These are phyloP conservation scores for Promerops cafer DNA, from an alignment of 2,113 vertebrate genomes.

Conservation along the genomic window DNA sequence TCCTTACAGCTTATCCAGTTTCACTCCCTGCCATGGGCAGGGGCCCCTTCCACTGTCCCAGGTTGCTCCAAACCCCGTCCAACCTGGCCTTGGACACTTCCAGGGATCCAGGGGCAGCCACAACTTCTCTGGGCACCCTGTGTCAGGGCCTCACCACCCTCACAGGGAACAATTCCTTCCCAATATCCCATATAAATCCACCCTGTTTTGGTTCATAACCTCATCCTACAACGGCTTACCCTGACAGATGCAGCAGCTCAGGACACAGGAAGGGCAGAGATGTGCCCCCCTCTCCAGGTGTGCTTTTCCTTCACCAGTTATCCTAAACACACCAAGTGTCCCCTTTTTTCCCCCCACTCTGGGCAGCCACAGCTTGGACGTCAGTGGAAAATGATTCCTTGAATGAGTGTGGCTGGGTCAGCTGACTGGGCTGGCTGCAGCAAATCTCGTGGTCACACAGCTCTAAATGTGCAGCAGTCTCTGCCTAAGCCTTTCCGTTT, in stretches of 20 bases:
- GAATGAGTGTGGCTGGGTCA: conserved; percentile 23
- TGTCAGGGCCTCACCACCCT: accelerated
- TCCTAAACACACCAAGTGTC: neutral
- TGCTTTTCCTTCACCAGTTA: neutral
- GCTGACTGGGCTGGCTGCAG: conserved; percentile 22
- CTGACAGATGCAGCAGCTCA: neutral
- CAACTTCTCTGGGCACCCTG: neutral
- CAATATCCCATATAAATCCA: neutral
- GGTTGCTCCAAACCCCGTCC: accelerated
- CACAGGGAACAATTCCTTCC: accelerated
- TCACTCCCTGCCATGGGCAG: neutral
- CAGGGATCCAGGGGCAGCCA: neutral
- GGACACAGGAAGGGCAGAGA: neutral
- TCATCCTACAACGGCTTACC: neutral
- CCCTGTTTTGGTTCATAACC: neutral
- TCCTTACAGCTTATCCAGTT: accelerated
- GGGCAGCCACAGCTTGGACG: neutral
- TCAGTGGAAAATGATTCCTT: conserved; percentile 49
- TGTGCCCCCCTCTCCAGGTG: neutral
- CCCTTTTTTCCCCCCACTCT: neutral
- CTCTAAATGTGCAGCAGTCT: neutral
- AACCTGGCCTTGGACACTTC: accelerated
- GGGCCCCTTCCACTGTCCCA: neutral
- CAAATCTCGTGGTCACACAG: conserved; percentile 9
- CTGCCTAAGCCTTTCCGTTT: conserved; percentile 34